These are phyloP conservation scores for Zosterops japonicus DNA, from an alignment of 2,113 vertebrate species.

Conservation along the genomic window DNA sequence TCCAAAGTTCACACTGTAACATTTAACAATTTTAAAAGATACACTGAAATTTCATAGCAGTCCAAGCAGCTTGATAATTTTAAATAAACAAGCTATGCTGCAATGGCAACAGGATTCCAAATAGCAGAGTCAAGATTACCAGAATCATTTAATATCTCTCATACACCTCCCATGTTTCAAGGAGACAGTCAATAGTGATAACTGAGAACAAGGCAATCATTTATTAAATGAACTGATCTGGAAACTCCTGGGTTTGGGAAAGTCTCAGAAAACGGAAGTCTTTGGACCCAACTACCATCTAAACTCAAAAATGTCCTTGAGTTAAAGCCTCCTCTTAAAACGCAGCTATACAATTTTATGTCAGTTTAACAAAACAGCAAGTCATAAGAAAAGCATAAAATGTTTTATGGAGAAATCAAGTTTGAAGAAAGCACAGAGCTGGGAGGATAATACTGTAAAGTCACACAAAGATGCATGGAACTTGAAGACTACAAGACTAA, in stretches of 20 bases:
- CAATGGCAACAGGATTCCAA: neutral
- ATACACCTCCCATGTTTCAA: neutral
- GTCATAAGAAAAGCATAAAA: neutral
- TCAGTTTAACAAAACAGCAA: neutral
- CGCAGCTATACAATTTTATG: rapidly evolving
- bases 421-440: neutral
- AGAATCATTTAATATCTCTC: neutral
- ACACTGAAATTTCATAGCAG: neutral
- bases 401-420: neutral
- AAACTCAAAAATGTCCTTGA: neutral
- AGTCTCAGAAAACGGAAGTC: neutral
- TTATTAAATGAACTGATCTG: neutral
- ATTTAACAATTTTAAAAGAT: neutral
- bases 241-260: rapidly evolving
- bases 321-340: neutral
- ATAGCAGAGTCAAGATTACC: neutral
- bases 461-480: neutral
- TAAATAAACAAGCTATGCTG: neutral
- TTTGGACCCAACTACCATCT: neutral
- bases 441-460: neutral
- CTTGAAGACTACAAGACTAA: neutral
- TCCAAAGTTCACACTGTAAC: neutral
- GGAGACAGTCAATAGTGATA: rapidly evolving
- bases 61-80: neutral
- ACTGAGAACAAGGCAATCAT: neutral